Evolutionary conservation across 2,113 vertebrate species (phyloP).

Genomic region (Mellivora capensis): DNA sequence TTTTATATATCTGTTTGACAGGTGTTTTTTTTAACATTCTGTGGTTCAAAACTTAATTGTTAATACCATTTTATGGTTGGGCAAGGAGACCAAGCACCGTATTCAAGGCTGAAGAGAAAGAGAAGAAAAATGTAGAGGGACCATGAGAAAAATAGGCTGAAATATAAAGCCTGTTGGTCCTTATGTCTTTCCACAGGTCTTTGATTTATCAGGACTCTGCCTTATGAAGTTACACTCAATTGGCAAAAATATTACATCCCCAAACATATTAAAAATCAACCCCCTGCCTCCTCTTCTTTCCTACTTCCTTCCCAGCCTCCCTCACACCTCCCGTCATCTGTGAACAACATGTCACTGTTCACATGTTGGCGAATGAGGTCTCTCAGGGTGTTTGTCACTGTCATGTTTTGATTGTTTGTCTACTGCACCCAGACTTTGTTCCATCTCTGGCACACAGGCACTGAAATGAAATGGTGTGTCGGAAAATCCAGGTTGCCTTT

Average conservation of each 20-base stretch:
- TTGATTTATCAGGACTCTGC: background rate
- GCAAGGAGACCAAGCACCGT: background rate
- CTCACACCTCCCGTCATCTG: background rate
- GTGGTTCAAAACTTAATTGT: background rate
- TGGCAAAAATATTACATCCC: background rate
- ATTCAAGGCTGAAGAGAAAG: background rate
- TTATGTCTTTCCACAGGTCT: background rate
- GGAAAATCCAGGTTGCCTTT: slow-evolving; percentile 71
- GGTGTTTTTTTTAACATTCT: background rate
- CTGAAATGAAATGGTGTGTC: slow-evolving; percentile 58
- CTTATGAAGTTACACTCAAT: background rate
- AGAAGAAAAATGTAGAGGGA: background rate
- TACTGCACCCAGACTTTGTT: slow-evolving; percentile 63
- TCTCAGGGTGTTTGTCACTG: slow-evolving; percentile 63
- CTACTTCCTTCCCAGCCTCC: background rate
- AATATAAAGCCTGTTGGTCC: background rate
- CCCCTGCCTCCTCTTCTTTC: background rate
- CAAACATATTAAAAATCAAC: background rate
- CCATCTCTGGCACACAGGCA: slow-evolving; percentile 54
- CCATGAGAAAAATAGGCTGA: background rate
- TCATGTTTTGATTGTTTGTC: slow-evolving; percentile 67
- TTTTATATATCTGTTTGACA: background rate
- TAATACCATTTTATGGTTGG: background rate
- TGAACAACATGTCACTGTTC: background rate
- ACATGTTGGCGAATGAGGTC: background rate